phyloP scores from a whole-genome alignment of 1,140 invertebrate species.

The Drosophila watanabei region DNA sequence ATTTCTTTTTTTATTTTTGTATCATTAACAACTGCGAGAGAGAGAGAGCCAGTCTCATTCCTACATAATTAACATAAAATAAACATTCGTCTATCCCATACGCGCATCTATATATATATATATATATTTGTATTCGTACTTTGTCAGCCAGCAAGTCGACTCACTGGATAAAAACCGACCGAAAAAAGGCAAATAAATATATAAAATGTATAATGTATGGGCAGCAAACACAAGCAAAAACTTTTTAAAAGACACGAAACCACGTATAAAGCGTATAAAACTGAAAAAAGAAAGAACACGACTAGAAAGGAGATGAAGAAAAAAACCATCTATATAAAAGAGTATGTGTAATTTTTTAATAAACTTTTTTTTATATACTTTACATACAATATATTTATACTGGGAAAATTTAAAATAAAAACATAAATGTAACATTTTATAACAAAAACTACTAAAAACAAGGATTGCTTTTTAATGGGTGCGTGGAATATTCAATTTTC shows the following conservation, averaged over 20 bases:
- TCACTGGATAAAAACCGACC: conserved; percentile 10
- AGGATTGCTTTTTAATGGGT: neutral
- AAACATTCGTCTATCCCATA: conserved; percentile 49
- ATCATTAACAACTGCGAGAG: conserved; percentile 41
- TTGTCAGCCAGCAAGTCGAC: too few relatives aligned
- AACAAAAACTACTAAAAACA: conserved; percentile 57
- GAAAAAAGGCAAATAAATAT: conserved; percentile 26
- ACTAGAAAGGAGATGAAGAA: conserved; percentile 24
- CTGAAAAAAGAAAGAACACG: conserved; percentile 43
- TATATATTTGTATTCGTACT: conserved; percentile 14
- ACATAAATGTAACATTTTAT: conserved; percentile 83
- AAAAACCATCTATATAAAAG: conserved; percentile 51
- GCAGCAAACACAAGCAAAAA: conserved; percentile 19
- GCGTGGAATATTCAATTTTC: too few relatives aligned
- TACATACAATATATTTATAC: conserved; percentile 83
- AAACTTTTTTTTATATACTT: conserved; percentile 83
- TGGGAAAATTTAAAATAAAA: conserved; percentile 76
- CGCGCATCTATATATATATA: conserved; percentile 20
- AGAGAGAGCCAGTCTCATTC: conserved; percentile 47
- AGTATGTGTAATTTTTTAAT: conserved; percentile 82
- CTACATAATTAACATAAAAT: conserved; percentile 54
- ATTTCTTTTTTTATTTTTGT: conserved; percentile 29
- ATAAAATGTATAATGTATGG: conserved; percentile 21
- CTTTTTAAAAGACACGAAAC: conserved; percentile 52
- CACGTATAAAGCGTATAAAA: conserved; percentile 50